A percentile compares a stretch with the other conserved stretches of the same genome.
Evolutionary conservation across 2,888 invertebrate species (phyloP).

Genomic region (Hartigia nigra): DNA sequence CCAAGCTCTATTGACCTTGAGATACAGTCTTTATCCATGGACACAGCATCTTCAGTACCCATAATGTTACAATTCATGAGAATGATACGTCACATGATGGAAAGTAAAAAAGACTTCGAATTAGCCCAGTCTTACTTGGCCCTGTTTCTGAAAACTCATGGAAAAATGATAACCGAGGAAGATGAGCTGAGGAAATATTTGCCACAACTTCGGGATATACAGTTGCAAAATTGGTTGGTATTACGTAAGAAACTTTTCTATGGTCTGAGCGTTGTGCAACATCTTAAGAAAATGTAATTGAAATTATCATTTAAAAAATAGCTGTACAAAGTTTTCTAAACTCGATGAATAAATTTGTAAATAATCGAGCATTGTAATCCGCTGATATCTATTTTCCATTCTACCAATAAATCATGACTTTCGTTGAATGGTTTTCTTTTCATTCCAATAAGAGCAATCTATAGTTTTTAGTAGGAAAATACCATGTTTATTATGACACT

Average conservation of each 20-base stretch:
- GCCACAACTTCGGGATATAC: constrained; percentile 70
- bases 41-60: constrained; percentile 76
- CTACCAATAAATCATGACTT: neutral
- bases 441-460: neutral
- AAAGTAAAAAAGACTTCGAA: constrained; percentile 86
- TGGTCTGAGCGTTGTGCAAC: constrained; percentile 80
- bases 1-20: constrained; percentile 91
- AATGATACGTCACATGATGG: constrained; percentile 77
- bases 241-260: constrained; percentile 79
- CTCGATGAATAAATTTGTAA: constrained; percentile 1
- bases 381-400: neutral
- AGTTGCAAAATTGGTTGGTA: constrained; percentile 74
- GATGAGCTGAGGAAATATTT: constrained; percentile 70
- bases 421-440: neutral
- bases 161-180: constrained; percentile 70
- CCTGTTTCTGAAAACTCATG: constrained; percentile 86
- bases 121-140: constrained; percentile 89
- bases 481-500: constrained; percentile 14
- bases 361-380: neutral
- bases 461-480: neutral
- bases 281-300: constrained; percentile 72
- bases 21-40: constrained; percentile 81
- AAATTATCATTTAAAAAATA: neutral
- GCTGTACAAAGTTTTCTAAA: neutral
- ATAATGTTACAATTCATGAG: constrained; percentile 84